Percentiles rank a stretch among this genome's conserved stretches.
Evolutionary conservation across 2,113 vertebrate genomes (phyloP).

Genomic region (Muscicapa adusta): DNA sequence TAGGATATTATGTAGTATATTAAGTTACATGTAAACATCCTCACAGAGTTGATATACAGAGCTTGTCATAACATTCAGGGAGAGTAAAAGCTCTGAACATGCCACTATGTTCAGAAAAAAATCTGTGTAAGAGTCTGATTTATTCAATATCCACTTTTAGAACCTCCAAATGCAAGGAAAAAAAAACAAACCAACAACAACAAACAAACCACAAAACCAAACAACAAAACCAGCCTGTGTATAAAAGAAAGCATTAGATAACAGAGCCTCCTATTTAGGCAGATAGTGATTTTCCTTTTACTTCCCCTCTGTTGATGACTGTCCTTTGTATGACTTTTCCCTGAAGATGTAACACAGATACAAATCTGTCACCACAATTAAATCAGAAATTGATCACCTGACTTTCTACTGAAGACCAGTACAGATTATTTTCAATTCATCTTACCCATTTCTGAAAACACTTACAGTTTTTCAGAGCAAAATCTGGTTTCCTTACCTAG

Average conservation of each 20-base stretch:
- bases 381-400: background rate
- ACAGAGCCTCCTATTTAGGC: background rate
- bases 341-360: background rate
- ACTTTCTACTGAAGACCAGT: background rate
- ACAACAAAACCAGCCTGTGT: background rate
- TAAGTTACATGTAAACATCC: constrained; percentile 58
- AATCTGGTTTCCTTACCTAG: background rate
- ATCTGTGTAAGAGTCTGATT: background rate
- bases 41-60: constrained; percentile 1
- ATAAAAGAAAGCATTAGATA: background rate
- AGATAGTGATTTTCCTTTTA: background rate
- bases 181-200: background rate
- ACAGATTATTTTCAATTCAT: background rate
- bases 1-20: constrained; percentile 42
- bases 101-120: background rate
- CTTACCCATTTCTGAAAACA: background rate
- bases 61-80: background rate
- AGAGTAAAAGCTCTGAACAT: constrained; percentile 13
- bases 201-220: background rate
- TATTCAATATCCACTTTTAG: background rate
- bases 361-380: background rate
- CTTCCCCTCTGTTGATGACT: background rate
- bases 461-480: background rate
- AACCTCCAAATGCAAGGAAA: background rate
- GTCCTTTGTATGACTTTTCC: background rate